Base-by-base conservation (phyloP, 2,113 vertebrate species). In the Scopus umbretta region DNA sequence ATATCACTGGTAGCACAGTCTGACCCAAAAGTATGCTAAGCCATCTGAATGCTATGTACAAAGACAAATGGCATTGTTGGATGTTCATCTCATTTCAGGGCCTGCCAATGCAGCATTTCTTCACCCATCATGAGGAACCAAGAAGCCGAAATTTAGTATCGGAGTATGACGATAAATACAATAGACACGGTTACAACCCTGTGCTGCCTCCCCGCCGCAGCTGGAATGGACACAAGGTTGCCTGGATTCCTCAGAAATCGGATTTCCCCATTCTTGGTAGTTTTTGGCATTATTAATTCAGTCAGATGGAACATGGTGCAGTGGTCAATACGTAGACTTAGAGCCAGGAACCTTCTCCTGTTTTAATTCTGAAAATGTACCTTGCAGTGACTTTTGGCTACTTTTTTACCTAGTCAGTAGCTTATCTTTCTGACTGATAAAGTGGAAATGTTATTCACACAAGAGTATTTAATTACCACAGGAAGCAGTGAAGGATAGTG, bases 111-210 rank as follows among this genome's bases (percentile, higher is more conserved):
- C 98, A 97, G 91, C 96, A 96, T 50, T 92, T 99, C 34, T 94
- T 98, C 59, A 96, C 81, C 62, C 98, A 98, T 61, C 97, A 97
- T 19, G 86, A 93, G 36, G 97, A 97, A 13, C 95, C 97, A 40
- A 82, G 83, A 14, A 95, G 95, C 56, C 79, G 90, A 65, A 93
- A 98, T 85, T 93, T 98, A 66, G 98, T 98, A 58, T 97, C 98
- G 5, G 96, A 98, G 1, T 98, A 98, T 5, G 98, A 98, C 0
- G 98, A 99, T 80, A 95, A 97, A 62, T 98, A 98, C 45, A 97
- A 83, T 6, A 81, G 96, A 16, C 96, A 79, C 0, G 18, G 78
- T 42, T 95, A 91, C 6, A 97, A 96, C 61, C 94, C 96, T 6
- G 27, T 70, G 40, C 86, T 98, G 97, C 98, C 98, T 40, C 62